phyloP scores from a whole-genome alignment of 2,888 invertebrate species.

The Zygogramma bicolorata region DNA sequence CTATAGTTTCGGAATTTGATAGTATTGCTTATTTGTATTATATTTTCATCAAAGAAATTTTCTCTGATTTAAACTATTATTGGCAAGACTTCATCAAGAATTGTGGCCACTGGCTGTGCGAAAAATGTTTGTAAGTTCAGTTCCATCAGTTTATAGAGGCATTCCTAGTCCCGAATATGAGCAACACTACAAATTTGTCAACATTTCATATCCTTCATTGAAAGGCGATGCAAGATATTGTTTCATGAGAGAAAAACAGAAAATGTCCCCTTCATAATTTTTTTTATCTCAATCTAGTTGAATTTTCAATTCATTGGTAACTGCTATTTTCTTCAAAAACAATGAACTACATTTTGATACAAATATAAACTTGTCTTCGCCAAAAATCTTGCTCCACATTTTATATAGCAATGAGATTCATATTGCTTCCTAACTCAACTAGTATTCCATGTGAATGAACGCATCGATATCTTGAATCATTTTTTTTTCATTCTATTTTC shows the following conservation, averaged over 20 bases:
- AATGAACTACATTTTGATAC: too few relatives aligned
- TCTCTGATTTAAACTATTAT: not conserved
- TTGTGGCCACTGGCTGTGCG: not conserved
- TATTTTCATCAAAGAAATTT: not conserved
- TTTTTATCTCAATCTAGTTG: not conserved
- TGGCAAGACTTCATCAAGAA: not conserved
- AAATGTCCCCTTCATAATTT: not conserved
- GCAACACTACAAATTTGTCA: not conserved
- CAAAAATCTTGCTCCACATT: too few relatives aligned
- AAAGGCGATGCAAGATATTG: not conserved
- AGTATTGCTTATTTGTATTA: slow-evolving; percentile 42
- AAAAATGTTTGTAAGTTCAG: not conserved
- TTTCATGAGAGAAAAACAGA: not conserved
- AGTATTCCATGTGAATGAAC: too few relatives aligned
- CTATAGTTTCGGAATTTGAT: slow-evolving; percentile 32
- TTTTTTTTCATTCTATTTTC: not conserved
- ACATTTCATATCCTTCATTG: not conserved
- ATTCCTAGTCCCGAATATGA: too few relatives aligned
- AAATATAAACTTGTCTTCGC: too few relatives aligned
- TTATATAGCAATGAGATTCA: too few relatives aligned
- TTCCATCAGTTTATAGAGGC: not conserved
- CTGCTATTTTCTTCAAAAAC: too few relatives aligned
- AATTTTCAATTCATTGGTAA: not conserved
- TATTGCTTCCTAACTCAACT: too few relatives aligned
- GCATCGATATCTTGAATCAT: not conserved